These are phyloP conservation scores for Chelon labrosus DNA, from an alignment of 2,797 vertebrate genomes.

Conservation along the genomic window DNA sequence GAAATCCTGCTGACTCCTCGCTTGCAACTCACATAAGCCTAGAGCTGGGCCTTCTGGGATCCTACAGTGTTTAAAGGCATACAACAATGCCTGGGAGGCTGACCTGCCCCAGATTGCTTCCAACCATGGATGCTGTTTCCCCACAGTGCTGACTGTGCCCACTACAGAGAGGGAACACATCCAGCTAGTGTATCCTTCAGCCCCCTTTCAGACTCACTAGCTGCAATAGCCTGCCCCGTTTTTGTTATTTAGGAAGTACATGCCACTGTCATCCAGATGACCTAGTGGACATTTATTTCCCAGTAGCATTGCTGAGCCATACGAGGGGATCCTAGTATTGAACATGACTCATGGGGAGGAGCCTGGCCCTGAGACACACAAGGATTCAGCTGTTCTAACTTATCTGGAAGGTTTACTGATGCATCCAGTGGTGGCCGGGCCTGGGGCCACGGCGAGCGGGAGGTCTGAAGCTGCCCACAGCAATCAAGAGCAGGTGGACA, in stretches of 20 bases:
- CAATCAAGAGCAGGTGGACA: conserved; percentile 91
- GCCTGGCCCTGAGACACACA: conserved; percentile 99
- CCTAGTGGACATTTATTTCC: conserved; percentile 78
- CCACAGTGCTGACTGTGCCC: conserved; percentile 63
- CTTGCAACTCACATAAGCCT: conserved; percentile 63
- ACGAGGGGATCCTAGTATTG: conserved; percentile 90
- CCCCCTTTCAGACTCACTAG: conserved; percentile 22
- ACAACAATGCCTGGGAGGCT: conserved; percentile 74
- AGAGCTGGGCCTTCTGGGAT: conserved; percentile 68
- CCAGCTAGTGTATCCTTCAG: conserved; percentile 33
- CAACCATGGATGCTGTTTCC: conserved; percentile 61
- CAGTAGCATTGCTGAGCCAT: conserved; percentile 83
- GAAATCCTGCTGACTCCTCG: conserved; percentile 76
- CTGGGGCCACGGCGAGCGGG: conserved; percentile 92
- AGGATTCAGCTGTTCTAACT: conserved; percentile 99
- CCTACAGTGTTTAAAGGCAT: conserved; percentile 70
- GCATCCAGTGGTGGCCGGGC: conserved; percentile 98
- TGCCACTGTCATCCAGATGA: conserved; percentile 74
- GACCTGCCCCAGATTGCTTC: conserved; percentile 68
- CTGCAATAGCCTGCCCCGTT: conserved; percentile 50
- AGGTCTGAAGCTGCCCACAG: conserved; percentile 89
- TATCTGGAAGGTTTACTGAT: conserved; percentile 99
- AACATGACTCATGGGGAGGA: conserved; percentile 99
- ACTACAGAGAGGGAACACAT: conserved; percentile 47
- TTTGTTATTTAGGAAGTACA: conserved; percentile 73